phyloP scores from a whole-genome alignment of 1,140 invertebrate species.

The Limonius californicus region DNA sequence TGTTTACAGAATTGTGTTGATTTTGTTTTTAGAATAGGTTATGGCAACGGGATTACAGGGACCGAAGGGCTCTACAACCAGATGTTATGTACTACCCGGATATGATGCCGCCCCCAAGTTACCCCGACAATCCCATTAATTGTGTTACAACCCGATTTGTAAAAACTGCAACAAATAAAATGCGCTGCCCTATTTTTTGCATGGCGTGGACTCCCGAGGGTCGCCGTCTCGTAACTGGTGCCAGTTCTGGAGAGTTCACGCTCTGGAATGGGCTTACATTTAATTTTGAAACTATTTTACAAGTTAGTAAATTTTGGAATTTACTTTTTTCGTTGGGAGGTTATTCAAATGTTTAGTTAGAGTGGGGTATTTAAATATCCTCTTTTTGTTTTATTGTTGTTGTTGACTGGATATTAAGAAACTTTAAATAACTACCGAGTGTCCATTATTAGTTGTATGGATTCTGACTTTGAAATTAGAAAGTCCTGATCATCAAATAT shows the following conservation, averaged over 20 bases:
- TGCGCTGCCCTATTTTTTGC: constrained; percentile 98
- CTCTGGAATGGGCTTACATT: constrained; percentile 99
- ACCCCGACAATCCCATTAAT: constrained; percentile 94
- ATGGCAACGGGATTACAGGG: constrained; percentile 90
- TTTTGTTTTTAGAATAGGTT: constrained; percentile 67
- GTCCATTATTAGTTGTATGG: no score
- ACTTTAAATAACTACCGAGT: no score
- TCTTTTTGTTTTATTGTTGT: no score
- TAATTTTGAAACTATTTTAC: constrained; percentile 99
- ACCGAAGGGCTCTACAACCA: constrained; percentile 81
- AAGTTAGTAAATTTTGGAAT: constrained; percentile 71
- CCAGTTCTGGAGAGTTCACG: constrained; percentile 98
- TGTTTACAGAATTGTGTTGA: background rate
- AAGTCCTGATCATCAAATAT: no score
- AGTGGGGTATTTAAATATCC: no score
- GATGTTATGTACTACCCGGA: constrained; percentile 88
- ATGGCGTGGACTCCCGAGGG: constrained; percentile 99
- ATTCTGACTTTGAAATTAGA: no score
- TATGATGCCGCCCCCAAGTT: constrained; percentile 82
- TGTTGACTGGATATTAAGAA: no score
- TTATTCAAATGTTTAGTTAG: no score
- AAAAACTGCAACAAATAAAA: constrained; percentile 98
- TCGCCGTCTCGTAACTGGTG: constrained; percentile 93
- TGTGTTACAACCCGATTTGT: constrained; percentile 96
- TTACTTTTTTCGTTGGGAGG: no score